phyloP scores from a whole-genome alignment of 2,797 vertebrate genomes.

The Sebastes matsubarae region DNA sequence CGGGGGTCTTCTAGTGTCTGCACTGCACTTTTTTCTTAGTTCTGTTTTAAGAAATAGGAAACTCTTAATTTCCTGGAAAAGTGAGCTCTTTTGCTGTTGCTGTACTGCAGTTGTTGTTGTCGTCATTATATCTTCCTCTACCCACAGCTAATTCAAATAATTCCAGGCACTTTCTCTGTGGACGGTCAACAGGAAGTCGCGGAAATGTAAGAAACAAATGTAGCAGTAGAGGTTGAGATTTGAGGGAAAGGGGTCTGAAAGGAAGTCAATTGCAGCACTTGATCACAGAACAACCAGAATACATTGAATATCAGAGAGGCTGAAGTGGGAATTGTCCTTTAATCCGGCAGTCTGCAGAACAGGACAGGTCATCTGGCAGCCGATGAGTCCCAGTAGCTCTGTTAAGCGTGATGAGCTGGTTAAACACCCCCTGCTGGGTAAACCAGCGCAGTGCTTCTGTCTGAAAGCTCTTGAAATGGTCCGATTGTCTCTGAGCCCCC shows the following conservation, averaged over 20 bases:
- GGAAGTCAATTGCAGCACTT: background rate
- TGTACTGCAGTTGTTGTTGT: background rate
- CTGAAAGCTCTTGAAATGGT: slow-evolving; percentile 14
- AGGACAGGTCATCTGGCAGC: slow-evolving; percentile 39
- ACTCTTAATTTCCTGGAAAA: background rate
- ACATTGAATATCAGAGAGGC: background rate
- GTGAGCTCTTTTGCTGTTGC: background rate
- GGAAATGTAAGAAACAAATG: background rate
- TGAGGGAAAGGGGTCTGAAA: background rate
- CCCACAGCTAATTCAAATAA: background rate
- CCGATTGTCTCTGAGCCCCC: background rate
- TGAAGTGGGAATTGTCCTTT: background rate
- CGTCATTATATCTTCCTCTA: background rate
- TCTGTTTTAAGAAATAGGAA: background rate
- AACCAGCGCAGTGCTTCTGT: slow-evolving; percentile 23
- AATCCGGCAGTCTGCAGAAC: slow-evolving; percentile 3
- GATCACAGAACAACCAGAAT: background rate
- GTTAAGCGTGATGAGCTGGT: slow-evolving; percentile 32
- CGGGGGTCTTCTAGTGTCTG: background rate
- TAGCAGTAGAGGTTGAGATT: background rate
- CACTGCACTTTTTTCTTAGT: background rate
- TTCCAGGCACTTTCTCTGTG: background rate
- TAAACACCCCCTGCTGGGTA: slow-evolving; percentile 61
- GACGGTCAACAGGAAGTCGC: background rate
- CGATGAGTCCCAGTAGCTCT: slow-evolving; percentile 22